Evolutionary conservation across 2,113 vertebrate species (phyloP).

Genomic region (Phylloscopus whistleri): DNA sequence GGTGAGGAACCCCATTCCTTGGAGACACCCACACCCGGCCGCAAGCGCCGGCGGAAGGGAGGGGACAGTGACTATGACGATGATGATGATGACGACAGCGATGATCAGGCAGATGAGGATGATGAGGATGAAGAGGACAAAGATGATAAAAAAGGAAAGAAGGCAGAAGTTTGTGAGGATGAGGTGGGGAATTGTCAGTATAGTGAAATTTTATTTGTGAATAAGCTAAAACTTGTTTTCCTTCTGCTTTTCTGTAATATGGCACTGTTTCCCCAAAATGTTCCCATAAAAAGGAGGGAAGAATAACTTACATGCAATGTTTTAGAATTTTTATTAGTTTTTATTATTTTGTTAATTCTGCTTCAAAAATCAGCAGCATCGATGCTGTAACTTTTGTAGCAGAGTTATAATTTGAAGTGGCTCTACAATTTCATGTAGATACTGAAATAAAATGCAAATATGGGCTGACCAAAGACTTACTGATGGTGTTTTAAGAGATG

Average conservation of each 20-base stretch:
- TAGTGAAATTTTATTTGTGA: not conserved
- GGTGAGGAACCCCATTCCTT: slow-evolving; percentile 78
- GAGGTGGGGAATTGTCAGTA: slow-evolving; percentile 75
- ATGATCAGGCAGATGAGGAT: slow-evolving; percentile 88
- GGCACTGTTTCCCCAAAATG: not conserved
- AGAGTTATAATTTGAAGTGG: not conserved
- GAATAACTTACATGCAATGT: not conserved
- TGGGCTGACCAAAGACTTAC: not conserved
- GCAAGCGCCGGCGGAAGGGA: slow-evolving; percentile 84
- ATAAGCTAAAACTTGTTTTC: not conserved
- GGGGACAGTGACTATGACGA: slow-evolving; percentile 89
- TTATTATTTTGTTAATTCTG: not conserved
- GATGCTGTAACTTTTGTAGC: not conserved
- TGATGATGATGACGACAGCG: slow-evolving; percentile 86
- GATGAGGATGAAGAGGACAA: slow-evolving; percentile 91
- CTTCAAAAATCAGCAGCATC: not conserved
- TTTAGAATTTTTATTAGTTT: not conserved
- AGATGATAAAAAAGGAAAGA: slow-evolving; percentile 88
- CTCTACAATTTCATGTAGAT: not conserved
- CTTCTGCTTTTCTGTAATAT: not conserved
- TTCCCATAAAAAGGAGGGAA: not conserved
- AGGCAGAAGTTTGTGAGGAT: slow-evolving; percentile 86
- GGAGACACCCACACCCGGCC: slow-evolving; percentile 72
- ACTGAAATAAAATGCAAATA: not conserved
- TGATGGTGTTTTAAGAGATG: not conserved